phyloP scores from a whole-genome alignment of 2,113 vertebrate species.

The Pyxicephalus adspersus region DNA sequence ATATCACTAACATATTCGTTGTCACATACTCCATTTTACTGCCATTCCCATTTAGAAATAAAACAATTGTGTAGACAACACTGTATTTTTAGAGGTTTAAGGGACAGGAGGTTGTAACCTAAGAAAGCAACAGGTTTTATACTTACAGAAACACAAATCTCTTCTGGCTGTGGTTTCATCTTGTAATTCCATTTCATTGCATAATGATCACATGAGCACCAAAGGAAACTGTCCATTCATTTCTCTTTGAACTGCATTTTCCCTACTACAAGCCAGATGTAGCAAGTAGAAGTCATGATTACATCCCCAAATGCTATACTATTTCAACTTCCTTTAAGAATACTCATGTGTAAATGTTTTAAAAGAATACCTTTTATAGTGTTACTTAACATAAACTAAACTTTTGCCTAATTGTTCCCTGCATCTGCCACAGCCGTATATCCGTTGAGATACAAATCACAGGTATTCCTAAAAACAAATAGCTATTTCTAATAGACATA shows the following conservation, averaged over 20 bases:
- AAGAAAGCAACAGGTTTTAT: conserved; percentile 31
- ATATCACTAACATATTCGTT: conserved; percentile 14
- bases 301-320: conserved; percentile 23
- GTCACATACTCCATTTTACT: not conserved
- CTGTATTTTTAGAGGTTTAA: not conserved
- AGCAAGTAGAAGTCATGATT: conserved; percentile 35
- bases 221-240: conserved; percentile 41
- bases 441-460: too few species aligned
- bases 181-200: conserved; percentile 32
- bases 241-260: conserved; percentile 26
- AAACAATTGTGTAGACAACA: not conserved
- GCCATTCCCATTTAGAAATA: too few species aligned
- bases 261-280: conserved; percentile 5
- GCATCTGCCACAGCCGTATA: too few species aligned
- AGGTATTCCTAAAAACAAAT: too few species aligned
- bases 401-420: too few species aligned
- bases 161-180: conserved; percentile 11
- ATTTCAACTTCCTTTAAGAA: conserved; percentile 10
- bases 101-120: conserved; percentile 5
- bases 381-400: too few species aligned
- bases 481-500: too few species aligned
- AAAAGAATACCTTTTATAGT: too few species aligned
- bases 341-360: conserved; percentile 35
- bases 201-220: conserved; percentile 34
- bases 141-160: conserved; percentile 5